Evolutionary conservation across 2,888 invertebrate genomes (phyloP), one percentile per base, ranked within the genome.

Genomic region (Lepetodrilus schrolli): DNA sequence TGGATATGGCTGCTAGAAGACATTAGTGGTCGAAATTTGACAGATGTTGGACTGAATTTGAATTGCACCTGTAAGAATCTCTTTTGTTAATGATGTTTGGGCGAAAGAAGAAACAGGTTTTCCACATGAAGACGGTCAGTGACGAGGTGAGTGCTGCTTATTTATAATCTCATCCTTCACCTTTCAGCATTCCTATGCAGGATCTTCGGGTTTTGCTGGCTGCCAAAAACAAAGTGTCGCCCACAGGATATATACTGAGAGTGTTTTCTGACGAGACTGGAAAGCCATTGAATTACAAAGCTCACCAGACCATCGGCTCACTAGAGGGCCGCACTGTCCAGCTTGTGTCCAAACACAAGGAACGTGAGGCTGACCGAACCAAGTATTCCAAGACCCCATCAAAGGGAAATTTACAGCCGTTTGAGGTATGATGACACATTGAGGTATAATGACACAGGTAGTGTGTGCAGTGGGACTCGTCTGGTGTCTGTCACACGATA

Each of bases 131-230:
- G 43, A 10, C 30, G 37, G 21, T 17, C 13, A 7, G 37, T 1
- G 36, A 8, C 13, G 8, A 13, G 43, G 58, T 48, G 26, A 37
- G 36, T 72, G 10, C 20, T 2, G 47, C n/a, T 43, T 7, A 17
- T 43, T 38, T 66, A 20, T 34, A 1, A 26, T 30, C 20, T 30
- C 65, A n/a, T n/a, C n/a, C n/a, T n/a, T n/a, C 26, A 26, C 65
- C 65, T 91, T 91, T 76, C 91, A 94, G 94, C 88, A 94, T 94
- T 26, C 94, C 94, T 38, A 94, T 95, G 94, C 94, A 94, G 94
- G 95, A 95, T 88, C 92, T 95, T 65, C 92, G 94, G 80, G 93
- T 95, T 70, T 94, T 94, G 87, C 93, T 94, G 81, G 93, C 94
- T 50, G 94, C 94, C 65, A 92, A 93, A 65, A 93, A 94, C 89